Evolutionary conservation across 2,888 invertebrate species (phyloP), one percentile per base, ranked within the genome.

Genomic region (Proisotoma minuta): DNA sequence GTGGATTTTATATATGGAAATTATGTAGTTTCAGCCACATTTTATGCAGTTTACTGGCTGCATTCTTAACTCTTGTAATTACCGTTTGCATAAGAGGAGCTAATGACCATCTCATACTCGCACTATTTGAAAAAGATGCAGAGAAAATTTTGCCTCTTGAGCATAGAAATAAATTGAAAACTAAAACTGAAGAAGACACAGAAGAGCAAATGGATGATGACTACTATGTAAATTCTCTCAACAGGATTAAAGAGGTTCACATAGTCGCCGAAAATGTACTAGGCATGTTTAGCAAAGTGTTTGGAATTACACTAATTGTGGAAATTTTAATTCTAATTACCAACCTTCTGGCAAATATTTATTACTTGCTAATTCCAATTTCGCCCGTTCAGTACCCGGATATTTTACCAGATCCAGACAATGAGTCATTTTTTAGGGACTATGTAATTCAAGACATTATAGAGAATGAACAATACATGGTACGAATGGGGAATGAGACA

Each of bases 321-420:
- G 71, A 71, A 57, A 66, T 66, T 10, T 29, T 68, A 0, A 65
- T 71, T 26, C 23, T 65, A 18, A 61, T 67, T 24, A 61, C 63
- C 3, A 57, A 57, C 3, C 57, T 63, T 0, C 54, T 69, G 8
- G 60, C 50, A 1, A 65, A 67, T 20, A 20, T 53, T 0, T 69
- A 59, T 48, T 49, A 66, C 26, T 48, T 71, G 5, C 48, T 67
- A 10, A 15, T 27, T 2, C 48, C 12, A 8, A 51, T 48, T 28
- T 47, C 28, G 3, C 49, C 49, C 20, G 4, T 23, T 8, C 12
- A 4, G 5, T 34, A 34, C 15, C 34, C 34, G 18, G n/a, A n/a
- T n/a, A n/a, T n/a, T n/a, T n/a, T n/a, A n/a, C n/a, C n/a, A n/a
- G n/a, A n/a, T n/a, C n/a, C n/a, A n/a, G n/a, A n/a, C n/a, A n/a